phyloP scores from a whole-genome alignment of 2,797 vertebrate genomes.

The Podarcis lilfordi region DNA sequence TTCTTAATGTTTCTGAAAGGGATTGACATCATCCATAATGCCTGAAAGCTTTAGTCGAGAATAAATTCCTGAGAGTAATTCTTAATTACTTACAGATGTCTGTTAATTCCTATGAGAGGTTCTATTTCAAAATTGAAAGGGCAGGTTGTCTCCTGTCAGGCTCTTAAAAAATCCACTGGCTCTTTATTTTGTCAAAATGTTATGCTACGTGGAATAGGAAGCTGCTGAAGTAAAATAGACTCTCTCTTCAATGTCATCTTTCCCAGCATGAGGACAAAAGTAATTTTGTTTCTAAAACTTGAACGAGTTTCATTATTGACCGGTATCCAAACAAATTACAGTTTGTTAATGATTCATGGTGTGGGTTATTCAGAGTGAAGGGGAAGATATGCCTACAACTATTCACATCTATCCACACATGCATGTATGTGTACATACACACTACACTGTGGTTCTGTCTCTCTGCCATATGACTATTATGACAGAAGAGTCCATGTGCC shows the following conservation, averaged over 20 bases:
- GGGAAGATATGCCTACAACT: neutral
- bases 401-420: too few species aligned
- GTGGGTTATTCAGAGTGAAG: neutral
- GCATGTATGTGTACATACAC: too few species aligned
- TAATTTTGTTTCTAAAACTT: neutral
- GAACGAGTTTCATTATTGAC: neutral
- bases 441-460: neutral
- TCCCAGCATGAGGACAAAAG: neutral
- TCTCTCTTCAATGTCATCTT: neutral
- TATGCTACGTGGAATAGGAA: neutral
- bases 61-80: constrained; percentile 8
- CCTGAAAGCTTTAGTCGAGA: constrained; percentile 14
- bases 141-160: neutral
- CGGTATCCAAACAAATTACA: neutral
- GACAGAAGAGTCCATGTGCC: neutral
- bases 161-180: constrained; percentile 2
- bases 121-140: constrained; percentile 14
- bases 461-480: neutral
- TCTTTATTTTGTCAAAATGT: constrained; percentile 8
- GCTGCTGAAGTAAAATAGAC: neutral
- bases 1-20: constrained; percentile 1
- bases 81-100: constrained; percentile 8
- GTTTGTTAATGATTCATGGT: neutral
- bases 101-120: constrained; percentile 4
- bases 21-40: constrained; percentile 8